Base-by-base conservation (phyloP, 2,797 vertebrate species). In the Sebastes reedi region DNA sequence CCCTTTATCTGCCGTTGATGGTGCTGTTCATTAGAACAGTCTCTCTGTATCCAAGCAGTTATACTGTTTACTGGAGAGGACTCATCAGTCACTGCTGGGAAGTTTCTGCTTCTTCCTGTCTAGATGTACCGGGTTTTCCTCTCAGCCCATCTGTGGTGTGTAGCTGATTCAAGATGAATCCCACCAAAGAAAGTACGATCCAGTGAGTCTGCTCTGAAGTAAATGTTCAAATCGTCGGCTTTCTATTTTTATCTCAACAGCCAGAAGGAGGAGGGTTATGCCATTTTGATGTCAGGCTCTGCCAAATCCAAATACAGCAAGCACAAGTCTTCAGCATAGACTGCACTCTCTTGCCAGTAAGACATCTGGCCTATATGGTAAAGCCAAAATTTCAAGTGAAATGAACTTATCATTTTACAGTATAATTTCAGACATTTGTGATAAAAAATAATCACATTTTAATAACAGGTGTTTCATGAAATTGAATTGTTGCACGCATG, bases 71-170 rank as follows among this genome's bases (percentile, higher is more conserved):
- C 60, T 54, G 39, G 18, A 67, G 69, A 6, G n/a, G 5, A 42
- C 32, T 56, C 24, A 39, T 42, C 34, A 55, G 12, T 16, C 5
- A 3, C 25, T 60, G 24, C 34, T 56, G 60, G 14, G 29, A 58
- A 42, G 34, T 67, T 64, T 22, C 13, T 58, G 29, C 46, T 30
- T 54, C 42, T 62, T 52, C 67, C 16, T n/a, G 14, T 25, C 16
- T 64, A 6, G 20, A 32, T 34, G 8, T 52, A 5, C 50, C 4
- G 24, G 16, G 20, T 36, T 36, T 54, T 39, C 61, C 61, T 56
- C 61, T 67, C 24, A 42, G 61, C 39, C 67, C 61, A 67, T 71
- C 75, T 81, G 71, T 52, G 55, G 20, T 54, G 24, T 16, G n/a
- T 7, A 39, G 75, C 14, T n/a, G 34, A 72, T 59, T 77, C 34